A percentile compares a stretch with the other conserved stretches of the same genome.
Conservation (phyloP, 2,797 vertebrate species). For the Pseudomugil tenellus region DNA sequence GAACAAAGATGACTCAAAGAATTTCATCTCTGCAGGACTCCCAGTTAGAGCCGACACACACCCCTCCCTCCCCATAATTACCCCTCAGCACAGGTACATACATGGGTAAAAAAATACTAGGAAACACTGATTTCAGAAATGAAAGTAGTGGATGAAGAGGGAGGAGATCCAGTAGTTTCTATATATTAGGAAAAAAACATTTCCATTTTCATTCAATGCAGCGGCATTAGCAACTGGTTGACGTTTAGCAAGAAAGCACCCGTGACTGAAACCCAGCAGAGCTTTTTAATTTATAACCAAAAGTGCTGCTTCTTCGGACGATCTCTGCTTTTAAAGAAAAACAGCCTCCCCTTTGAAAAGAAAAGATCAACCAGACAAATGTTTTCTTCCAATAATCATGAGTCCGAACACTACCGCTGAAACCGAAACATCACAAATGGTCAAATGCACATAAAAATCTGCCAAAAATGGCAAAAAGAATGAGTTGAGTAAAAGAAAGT, state of each 20-base stretch:
- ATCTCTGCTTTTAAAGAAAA: constrained; percentile 34
- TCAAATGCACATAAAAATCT: neutral
- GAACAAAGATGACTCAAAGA: constrained; percentile 24
- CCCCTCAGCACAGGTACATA: constrained; percentile 67
- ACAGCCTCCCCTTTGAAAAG: neutral
- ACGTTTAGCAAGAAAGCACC: constrained; percentile 29
- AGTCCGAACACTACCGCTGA: neutral
- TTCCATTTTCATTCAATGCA: constrained; percentile 17
- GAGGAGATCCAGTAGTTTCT: constrained; percentile 37
- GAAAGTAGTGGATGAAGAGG: constrained; percentile 73
- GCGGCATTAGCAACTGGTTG: constrained; percentile 7
- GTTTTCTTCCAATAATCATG: neutral
- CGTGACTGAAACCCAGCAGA: constrained; percentile 80
- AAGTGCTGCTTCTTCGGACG: constrained; percentile 38
- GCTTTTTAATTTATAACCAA: constrained; percentile 25
- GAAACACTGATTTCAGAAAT: constrained; percentile 78
- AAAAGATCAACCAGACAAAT: neutral
- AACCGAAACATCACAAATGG: neutral
- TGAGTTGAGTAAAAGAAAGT: neutral
- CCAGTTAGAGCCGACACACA: constrained; percentile 49
- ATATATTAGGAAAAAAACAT: constrained; percentile 13
- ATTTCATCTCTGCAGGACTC: constrained; percentile 53
- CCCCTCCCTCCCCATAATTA: constrained; percentile 29
- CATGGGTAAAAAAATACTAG: constrained; percentile 47
- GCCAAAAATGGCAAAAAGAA: neutral